Conservation (phyloP, 1,140 invertebrate species). For the Rhopalosiphum maidis region DNA sequence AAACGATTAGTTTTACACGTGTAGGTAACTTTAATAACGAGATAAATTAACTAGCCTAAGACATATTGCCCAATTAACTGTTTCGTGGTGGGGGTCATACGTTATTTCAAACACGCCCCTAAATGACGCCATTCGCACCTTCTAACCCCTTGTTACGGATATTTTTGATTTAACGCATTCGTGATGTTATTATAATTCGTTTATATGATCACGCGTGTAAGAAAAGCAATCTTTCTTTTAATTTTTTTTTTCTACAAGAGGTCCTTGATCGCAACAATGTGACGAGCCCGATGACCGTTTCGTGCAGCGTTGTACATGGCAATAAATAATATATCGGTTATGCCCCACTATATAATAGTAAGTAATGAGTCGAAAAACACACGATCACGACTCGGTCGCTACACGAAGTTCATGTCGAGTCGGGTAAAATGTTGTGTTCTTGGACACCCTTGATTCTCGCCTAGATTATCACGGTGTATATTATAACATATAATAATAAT, state of each 20-base stretch:
- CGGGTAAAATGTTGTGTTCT: constrained; percentile 49
- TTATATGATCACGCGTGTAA: constrained; percentile 28
- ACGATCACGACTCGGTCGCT: constrained; percentile 51
- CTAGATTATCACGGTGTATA: constrained; percentile 32
- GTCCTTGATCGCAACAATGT: constrained; percentile 51
- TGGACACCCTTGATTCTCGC: constrained; percentile 53
- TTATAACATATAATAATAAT: background rate
- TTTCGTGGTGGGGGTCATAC: background rate
- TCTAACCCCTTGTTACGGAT: constrained; percentile 47
- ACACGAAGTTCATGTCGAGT: constrained; percentile 57
- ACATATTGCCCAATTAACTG: constrained; percentile 25
- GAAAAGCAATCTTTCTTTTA: background rate
- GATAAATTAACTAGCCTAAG: constrained; percentile 9
- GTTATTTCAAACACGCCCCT: constrained; percentile 12
- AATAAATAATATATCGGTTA: constrained; percentile 56
- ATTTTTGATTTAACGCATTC: constrained; percentile 30
- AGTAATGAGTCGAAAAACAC: constrained; percentile 54
- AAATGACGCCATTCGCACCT: constrained; percentile 27
- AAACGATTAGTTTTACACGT: background rate
- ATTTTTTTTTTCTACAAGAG: background rate
- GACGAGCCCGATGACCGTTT: constrained; percentile 51
- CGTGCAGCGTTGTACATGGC: constrained; percentile 26
- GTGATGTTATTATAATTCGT: constrained; percentile 39
- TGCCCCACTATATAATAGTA: background rate
- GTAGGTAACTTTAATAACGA: constrained; percentile 37